Base-by-base conservation (phyloP, 53 echinoderm and acorn worm genomes). In the Luidia sarsii region DNA sequence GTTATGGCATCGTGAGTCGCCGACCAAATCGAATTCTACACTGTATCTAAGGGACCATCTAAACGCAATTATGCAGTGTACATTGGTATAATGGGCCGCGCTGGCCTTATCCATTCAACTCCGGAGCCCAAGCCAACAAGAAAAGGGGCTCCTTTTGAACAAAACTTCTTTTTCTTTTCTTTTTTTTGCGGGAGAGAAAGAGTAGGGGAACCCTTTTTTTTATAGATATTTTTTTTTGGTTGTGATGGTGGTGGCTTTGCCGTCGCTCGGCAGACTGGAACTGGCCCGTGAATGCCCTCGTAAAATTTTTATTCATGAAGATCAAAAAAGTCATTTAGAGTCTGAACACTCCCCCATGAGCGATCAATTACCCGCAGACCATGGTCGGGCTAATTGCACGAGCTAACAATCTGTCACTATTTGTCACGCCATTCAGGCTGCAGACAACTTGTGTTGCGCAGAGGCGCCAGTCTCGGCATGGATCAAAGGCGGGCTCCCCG, bases 341-440 rank as follows among this genome's bases (percentile, higher is more conserved):
- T 84, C 49, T 45, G 82, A 79, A 87, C 87, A 75, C 87, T 79
- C 87, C 85, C 87, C 46, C 70, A 86, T 57, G 84, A 85, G 84
- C 89, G 90, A 93, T 93, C 93, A 87, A 93, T 93, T 93, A 93
- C 93, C 75, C 63, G 7, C 34, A 49, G 83, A 83, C 91, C 84
- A 90, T 63, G 86, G 83, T 86, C 61, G 83, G 88, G 93, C 97
- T 96, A 96, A 96, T 96, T 96, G 97, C 85, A 67, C 88, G 88
- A 86, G 88, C 93, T 92, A 96, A 96, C 92, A 91, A 93, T 96
- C 93, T 90, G 90, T 96, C 97, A 96, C 70, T 83, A 90, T 96
- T 96, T 93, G 97, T 93, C 97, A 96, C 79, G 82, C 72, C 74
- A 85, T 91, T 91, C 65, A 86, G 65, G 28, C 49, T 55, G 89